Base-by-base conservation (phyloP, 2,797 vertebrate genomes). In the Cichlasoma orientale region DNA sequence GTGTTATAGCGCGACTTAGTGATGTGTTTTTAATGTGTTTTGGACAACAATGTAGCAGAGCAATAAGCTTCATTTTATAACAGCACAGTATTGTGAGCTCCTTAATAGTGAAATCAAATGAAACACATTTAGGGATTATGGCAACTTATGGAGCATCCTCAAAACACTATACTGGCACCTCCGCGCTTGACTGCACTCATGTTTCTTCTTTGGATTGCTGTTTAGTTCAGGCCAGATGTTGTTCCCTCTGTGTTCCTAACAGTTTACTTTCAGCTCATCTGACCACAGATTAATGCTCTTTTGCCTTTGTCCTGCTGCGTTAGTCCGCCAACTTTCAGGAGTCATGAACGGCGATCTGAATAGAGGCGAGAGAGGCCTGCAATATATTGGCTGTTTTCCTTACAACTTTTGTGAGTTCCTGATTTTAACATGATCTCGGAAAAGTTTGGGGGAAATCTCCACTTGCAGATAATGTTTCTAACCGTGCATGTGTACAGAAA, bases 1-100 rank as follows among this genome's bases (percentile, higher is more conserved):
- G 4, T 18, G 71, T 38, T 31, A 29, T 25, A 52, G 16, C 27
- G 16, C 19, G 59, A 56, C 53, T 53, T 53, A 68, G 31, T 72
- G 53, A 77, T 77, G 31, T 53, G 53, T 52, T 63, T 59, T 68
- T 57, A 5, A 74, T 69, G 54, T 25, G 54, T 73, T 82, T 58
- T 74, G 21, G 50, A 70, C 25, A 23, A 23, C 50, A 68, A 31
- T 44, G 33, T n/a, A 74, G 0, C 25, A 53, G 36, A 29, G 31
- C 54, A 53, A 82, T 7, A 56, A 53, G 50, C 55, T 77, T 44
- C 27, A 74, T 13, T 16, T 29, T n/a, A 29, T 36, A 44, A 72
- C 29, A 36, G 14, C 16, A 58, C 55, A 29, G 18, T 57, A 77
- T 27, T 36, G 29, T 58, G 19, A 77, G 2, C 53, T 53, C n/a